Evolutionary conservation across 2,888 invertebrate species (phyloP), one percentile per base, ranked within the genome.

Genomic region (Scaptomyza flava): DNA sequence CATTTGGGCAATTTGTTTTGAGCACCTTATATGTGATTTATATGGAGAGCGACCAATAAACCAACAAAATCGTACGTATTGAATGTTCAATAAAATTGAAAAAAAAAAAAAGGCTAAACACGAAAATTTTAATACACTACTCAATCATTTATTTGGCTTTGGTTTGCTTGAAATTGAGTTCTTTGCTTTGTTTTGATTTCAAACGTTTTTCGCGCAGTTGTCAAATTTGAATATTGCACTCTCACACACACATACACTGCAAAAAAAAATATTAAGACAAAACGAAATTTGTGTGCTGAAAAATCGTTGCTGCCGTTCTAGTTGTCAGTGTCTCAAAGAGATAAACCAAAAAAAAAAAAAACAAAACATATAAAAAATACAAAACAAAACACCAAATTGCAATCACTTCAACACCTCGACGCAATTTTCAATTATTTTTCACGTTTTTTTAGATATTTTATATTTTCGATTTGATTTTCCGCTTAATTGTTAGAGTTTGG

Each of bases 161-260:
- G 60, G 31, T 61, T 61, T 65, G 17, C 1, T 53, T 9, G 31
- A 48, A 47, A 61, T 54, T 43, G 30, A 58, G 51, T 69, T 50
- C 14, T 46, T 38, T 48, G 41, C 11, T 47, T 67, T 82, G 72
- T 86, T 82, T 72, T 81, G 84, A 84, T 68, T 54, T 68, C 12
- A 51, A 64, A 84, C 38, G 77, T 81, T 88, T 78, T 82, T 87
- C 89, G 72, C 89, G 77, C 84, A 72, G 75, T 79, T 89, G 87
- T 89, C 89, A 86, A 84, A 88, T 89, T 84, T 57, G 72, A 73
- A 81, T 81, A 84, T 87, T 82, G 60, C 68, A 38, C 62, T 45
- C 66, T 23, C 46, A 53, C 46, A 41, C 52, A 47, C 41, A n/a
- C 58, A 38, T 50, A 52, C 72, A 72, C 72, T 66, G 67, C 47